phyloP scores from a whole-genome alignment of 92 coral and sea anemone genomes.

The Paramuricea clavata region DNA sequence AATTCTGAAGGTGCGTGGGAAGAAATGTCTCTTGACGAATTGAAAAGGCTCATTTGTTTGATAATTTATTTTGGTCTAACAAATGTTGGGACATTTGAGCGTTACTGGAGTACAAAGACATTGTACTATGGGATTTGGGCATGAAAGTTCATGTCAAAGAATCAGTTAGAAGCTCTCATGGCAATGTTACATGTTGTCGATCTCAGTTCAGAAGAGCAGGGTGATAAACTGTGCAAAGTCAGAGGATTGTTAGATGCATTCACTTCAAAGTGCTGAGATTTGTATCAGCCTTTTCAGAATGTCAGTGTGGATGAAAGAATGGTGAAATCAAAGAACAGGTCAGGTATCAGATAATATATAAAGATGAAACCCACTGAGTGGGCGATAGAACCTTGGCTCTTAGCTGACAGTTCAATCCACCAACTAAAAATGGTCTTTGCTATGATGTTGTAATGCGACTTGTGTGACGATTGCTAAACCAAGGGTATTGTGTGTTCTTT shows the following conservation, averaged over 20 bases:
- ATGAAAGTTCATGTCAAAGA: not conserved
- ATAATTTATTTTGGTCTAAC: too few species aligned
- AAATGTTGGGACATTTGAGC: too few species aligned
- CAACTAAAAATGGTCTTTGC: too few species aligned
- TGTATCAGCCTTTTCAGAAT: conserved; percentile 69
- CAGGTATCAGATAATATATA: conserved; percentile 30
- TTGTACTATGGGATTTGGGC: too few species aligned
- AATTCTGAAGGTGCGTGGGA: too few species aligned
- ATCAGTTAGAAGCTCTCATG: conserved; percentile 72
- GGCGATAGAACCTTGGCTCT: conserved; percentile 67
- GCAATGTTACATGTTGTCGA: conserved; percentile 70
- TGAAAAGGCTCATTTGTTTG: too few species aligned
- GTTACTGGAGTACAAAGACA: too few species aligned
- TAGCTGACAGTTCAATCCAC: conserved; percentile 67
- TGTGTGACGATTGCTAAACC: too few species aligned
- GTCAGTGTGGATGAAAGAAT: conserved; percentile 74
- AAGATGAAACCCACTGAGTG: conserved; percentile 65
- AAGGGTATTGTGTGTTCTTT: too few species aligned
- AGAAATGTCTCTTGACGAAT: too few species aligned
- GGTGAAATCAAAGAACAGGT: conserved; percentile 74
- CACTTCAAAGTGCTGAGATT: conserved; percentile 55
- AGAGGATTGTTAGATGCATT: conserved; percentile 49
- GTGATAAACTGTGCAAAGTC: conserved; percentile 70
- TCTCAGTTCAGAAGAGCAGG: conserved; percentile 44
- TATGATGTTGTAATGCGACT: too few species aligned